Evolutionary conservation across 2,797 vertebrate genomes (phyloP), one percentile per base, ranked within the genome.

Genomic region (Malurus leucopterus): DNA sequence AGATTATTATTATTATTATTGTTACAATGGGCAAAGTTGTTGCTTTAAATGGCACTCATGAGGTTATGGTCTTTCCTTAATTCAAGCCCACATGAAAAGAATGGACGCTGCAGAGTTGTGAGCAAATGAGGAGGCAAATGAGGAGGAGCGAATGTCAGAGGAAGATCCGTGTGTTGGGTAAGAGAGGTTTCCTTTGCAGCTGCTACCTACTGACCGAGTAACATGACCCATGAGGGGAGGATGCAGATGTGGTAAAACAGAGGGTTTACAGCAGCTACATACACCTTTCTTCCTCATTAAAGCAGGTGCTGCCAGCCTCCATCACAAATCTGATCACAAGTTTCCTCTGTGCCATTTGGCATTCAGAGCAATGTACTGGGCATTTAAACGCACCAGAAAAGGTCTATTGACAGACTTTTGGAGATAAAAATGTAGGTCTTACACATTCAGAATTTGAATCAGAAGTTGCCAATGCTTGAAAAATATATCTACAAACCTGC

Each of bases 21-120:
- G 38, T 74, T 67, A 86, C 2, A 6, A 55, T 40, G n/a, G 47
- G 29, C 47, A 55, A 74, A 88, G 36, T 15, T 74, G 47, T 77
- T 80, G 17, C 54, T 90, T 80, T 85, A 77, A 91, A 77, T 72
- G 74, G 40, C 16, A 10, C 49, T 62, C 24, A 10, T 29, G 62
- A 76, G 36, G 36, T 77, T 85, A 69, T 59, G 43, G 34, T 86
- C 65, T 84, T 93, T 68, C 54, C 51, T 80, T 72, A 47, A 74
- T 83, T 80, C 65, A 58, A 84, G 70, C 13, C 53, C 84, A 76
- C 89, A 61, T 82, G 40, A 82, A 94, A 91, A 26, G 40, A 75
- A 32, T 26, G 62, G 29, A 32, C 0, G 18, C 36, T 69, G 26
- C n/a, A 62, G 54, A 88, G 32, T 9, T 76, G 46, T 47, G 77